Percentiles rank a stretch among this genome's conserved stretches.
phyloP scores from a whole-genome alignment of 2,888 invertebrate genomes.

The Agonum fuliginosum region DNA sequence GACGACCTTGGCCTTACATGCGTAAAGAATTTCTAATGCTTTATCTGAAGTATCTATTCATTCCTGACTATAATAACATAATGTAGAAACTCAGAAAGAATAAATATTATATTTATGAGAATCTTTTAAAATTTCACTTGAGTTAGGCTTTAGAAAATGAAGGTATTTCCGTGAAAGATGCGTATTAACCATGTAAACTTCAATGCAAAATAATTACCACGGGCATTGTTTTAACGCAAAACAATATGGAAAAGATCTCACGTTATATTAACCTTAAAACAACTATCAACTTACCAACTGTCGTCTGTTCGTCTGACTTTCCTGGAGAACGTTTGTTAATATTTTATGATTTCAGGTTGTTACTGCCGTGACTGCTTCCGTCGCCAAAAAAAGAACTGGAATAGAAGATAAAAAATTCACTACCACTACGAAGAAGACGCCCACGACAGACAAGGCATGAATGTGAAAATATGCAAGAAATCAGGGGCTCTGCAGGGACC shows the following conservation, averaged over 20 bases:
- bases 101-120: constrained; percentile 23
- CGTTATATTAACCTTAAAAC: constrained; percentile 57
- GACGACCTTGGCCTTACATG: background rate
- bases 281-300: constrained; percentile 36
- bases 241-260: constrained; percentile 47
- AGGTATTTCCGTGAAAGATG: constrained; percentile 39
- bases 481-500: background rate
- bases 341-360: constrained; percentile 65
- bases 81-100: background rate
- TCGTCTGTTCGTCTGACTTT: background rate
- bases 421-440: constrained; percentile 7
- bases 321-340: constrained; percentile 48
- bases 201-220: constrained; percentile 21
- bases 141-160: constrained; percentile 52
- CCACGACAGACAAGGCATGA: background rate
- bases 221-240: constrained; percentile 19
- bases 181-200: constrained; percentile 39
- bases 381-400: constrained; percentile 61
- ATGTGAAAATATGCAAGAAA: constrained; percentile 1
- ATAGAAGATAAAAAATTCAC: constrained; percentile 59
- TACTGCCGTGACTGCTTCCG: constrained; percentile 66
- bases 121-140: constrained; percentile 42
- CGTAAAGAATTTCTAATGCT: background rate
- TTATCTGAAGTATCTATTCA: background rate
- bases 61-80: background rate